Evolutionary conservation across 1,140 invertebrate genomes (phyloP).

Genomic region (Diorhabda elongata): DNA sequence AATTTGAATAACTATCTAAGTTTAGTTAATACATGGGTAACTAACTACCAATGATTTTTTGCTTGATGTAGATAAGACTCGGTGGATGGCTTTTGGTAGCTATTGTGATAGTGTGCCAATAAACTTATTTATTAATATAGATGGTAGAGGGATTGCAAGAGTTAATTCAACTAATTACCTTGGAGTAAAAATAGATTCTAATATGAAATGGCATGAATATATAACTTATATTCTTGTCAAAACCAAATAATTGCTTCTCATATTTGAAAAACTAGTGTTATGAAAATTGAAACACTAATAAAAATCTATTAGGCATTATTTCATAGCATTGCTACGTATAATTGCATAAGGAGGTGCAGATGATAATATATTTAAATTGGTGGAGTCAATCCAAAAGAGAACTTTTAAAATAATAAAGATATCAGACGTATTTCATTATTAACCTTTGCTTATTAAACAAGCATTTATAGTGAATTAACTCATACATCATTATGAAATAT

Average conservation of each 20-base stretch:
- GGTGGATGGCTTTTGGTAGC: too few species aligned
- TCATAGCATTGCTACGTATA: neutral
- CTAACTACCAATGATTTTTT: too few species aligned
- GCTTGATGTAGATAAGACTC: too few species aligned
- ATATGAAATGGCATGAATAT: constrained; percentile 2
- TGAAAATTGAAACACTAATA: neutral
- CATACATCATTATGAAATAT: too few species aligned
- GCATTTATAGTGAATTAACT: too few species aligned
- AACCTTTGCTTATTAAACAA: too few species aligned
- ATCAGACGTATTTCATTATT: neutral
- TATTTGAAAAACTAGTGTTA: neutral
- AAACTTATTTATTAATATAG: too few species aligned
- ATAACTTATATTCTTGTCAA: neutral
- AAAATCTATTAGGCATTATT: neutral
- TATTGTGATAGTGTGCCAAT: too few species aligned
- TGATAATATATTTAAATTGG: neutral
- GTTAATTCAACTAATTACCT: neutral
- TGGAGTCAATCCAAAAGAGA: neutral
- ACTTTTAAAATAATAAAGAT: neutral
- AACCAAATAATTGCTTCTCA: neutral
- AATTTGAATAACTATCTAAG: too few species aligned
- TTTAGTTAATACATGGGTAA: too few species aligned
- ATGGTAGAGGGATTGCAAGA: too few species aligned
- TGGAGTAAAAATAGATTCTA: neutral
- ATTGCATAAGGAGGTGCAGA: neutral